phyloP scores from a whole-genome alignment of 1,140 invertebrate genomes.

The Mizuhopecten yessoensis region DNA sequence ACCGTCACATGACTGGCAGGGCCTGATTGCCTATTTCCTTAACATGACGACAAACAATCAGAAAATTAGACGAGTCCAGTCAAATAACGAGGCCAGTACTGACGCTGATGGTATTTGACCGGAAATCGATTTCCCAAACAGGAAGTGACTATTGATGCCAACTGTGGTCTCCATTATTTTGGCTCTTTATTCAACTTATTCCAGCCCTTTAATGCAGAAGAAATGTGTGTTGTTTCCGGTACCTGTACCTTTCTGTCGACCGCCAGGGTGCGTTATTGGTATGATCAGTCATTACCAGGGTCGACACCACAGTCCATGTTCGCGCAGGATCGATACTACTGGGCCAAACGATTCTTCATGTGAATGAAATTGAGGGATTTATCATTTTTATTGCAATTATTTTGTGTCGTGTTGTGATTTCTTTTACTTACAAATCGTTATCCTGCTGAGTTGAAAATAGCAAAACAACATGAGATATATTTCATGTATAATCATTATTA shows the following conservation, averaged over 20 bases:
- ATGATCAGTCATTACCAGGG: background rate
- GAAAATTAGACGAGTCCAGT: background rate
- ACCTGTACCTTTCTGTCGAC: background rate
- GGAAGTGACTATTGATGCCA: conserved; percentile 30
- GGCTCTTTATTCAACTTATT: background rate
- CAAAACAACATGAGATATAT: background rate
- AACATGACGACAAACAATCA: background rate
- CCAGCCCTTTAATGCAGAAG: background rate
- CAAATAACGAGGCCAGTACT: background rate
- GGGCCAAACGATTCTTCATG: background rate
- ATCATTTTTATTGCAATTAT: conserved; percentile 12
- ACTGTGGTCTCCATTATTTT: background rate
- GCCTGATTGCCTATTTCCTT: conserved; percentile 18
- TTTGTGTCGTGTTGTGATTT: background rate
- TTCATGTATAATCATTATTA: background rate
- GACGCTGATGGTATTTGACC: background rate
- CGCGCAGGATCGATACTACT: background rate
- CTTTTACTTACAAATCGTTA: conserved; percentile 3
- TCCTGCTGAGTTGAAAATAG: background rate
- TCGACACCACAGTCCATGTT: background rate
- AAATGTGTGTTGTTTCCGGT: conserved; percentile 10
- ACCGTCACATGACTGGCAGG: background rate
- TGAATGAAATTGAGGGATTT: background rate
- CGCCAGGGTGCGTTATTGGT: background rate
- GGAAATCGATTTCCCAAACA: background rate